Base-by-base conservation (phyloP, 2,113 vertebrate species). In the Pithys albifrons region DNA sequence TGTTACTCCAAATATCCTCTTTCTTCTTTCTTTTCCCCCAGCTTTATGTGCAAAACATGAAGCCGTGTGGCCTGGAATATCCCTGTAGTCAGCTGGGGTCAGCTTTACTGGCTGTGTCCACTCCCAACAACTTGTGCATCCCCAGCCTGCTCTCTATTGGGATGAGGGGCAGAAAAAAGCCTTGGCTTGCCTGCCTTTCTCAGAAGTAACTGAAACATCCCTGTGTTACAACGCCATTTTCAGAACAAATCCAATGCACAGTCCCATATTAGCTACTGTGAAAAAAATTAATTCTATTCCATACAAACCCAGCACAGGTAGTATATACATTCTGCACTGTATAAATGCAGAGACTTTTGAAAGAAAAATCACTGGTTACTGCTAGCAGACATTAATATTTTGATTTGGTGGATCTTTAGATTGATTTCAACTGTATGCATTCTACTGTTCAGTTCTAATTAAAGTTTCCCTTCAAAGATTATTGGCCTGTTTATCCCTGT, bases 201-300 rank as follows among this genome's bases (percentile, higher is more conserved):
- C 31, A 46, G 1, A 37, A 73, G 3, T 7, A 22, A 19, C 10
- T 25, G 41, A 55, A 72, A 29, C 12, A 41, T 71, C 10, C 28
- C 48, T 25, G 19, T 11, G 16, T 11, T 55, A 31, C 41, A 57
- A 37, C 6, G 18, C 14, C 49, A 6, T 33, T 37, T 73, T 4
- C 59, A 35, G 66, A 12, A 73, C 14, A 51, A 80, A 80, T 52
- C 17, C 45, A 74, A 74, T 29, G 7, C 12, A 19, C 2, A 59
- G 7, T 1, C 5, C 31, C 8, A 16, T 27, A 33, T 6, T 29
- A 49, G 35, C 10, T 6, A 12, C 28, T 3, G 3, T 29, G 19
- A 46, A 46, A 24, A 45, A 51, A 67, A 67, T 18, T 11, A 67
- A 19, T 19, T 45, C 22, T 24, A 52, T n/a, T 14, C 4, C 46